phyloP scores from a whole-genome alignment of 2,113 vertebrate genomes.

The Dromiciops gliroides region DNA sequence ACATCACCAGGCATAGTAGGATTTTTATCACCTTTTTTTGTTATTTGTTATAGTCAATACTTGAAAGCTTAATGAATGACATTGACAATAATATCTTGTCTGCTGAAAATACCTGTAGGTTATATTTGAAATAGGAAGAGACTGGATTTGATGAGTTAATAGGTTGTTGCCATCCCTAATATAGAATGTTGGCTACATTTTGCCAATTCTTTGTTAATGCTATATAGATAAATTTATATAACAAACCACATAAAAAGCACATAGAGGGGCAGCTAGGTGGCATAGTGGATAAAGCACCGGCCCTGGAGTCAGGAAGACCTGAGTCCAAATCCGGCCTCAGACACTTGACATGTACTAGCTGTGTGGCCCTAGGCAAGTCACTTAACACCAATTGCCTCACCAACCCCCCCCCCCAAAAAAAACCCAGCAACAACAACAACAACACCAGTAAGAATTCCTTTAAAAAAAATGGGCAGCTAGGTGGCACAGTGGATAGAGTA shows the following conservation, averaged over 20 bases:
- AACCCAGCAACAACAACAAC: no score
- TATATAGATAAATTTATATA: slow-evolving; percentile 16
- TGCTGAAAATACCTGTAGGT: background rate
- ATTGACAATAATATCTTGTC: background rate
- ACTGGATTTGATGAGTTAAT: slow-evolving; percentile 13
- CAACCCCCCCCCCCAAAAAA: no score
- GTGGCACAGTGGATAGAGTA: no score
- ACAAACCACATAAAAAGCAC: slow-evolving; percentile 8
- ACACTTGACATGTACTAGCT: no score
- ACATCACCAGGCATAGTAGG: background rate
- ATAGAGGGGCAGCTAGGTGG: background rate
- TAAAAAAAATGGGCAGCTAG: no score
- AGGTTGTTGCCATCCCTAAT: background rate
- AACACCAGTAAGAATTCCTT: no score
- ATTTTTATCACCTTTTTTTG: background rate
- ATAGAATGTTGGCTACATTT: slow-evolving; percentile 5
- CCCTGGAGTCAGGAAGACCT: no score
- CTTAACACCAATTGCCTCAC: no score
- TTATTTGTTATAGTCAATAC: background rate
- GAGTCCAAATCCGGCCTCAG: no score
- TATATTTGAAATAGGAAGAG: slow-evolving; percentile 14
- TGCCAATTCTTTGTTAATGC: slow-evolving; percentile 20
- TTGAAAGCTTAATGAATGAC: background rate
- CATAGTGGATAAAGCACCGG: background rate
- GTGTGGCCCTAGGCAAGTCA: no score